These are phyloP conservation scores for Coenonympha glycerion DNA, from an alignment of 2,888 invertebrate genomes.

Conservation along the genomic window DNA sequence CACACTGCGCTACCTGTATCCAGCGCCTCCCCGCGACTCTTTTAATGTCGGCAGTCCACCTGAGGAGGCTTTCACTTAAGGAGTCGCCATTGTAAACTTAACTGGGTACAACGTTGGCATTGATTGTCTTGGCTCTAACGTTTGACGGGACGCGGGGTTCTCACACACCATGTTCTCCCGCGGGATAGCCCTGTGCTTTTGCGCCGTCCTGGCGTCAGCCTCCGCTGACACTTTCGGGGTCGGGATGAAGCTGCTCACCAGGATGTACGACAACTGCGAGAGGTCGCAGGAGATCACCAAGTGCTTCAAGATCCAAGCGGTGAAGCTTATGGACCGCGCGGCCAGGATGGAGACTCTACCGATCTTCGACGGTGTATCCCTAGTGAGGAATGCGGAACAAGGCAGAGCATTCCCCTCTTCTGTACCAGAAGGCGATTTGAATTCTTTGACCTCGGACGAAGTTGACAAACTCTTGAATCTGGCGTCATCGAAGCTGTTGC, in stretches of 20 bases:
- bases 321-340: constrained; percentile 80
- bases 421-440: constrained; percentile 75
- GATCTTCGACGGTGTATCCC: constrained; percentile 77
- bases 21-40: too few relatives aligned
- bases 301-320: constrained; percentile 83
- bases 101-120: too few relatives aligned
- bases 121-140: too few relatives aligned
- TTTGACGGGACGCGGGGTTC: constrained; percentile 48
- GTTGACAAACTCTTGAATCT: constrained; percentile 76
- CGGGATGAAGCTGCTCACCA: constrained; percentile 68
- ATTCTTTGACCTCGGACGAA: constrained; percentile 76
- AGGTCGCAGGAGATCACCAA: constrained; percentile 78
- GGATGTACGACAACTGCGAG: constrained; percentile 78
- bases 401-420: constrained; percentile 68
- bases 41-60: too few relatives aligned
- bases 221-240: constrained; percentile 61
- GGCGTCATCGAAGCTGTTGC: constrained; percentile 75
- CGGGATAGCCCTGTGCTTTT: constrained; percentile 60
- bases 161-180: constrained; percentile 62
- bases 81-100: too few relatives aligned
- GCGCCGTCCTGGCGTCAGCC: constrained; percentile 45
- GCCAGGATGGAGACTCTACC: constrained; percentile 78
- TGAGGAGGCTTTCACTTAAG: too few relatives aligned
- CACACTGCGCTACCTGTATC: too few relatives aligned
- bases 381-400: constrained; percentile 68